Base-by-base conservation (phyloP, 2,797 vertebrate genomes). In the Octomys mimax region DNA sequence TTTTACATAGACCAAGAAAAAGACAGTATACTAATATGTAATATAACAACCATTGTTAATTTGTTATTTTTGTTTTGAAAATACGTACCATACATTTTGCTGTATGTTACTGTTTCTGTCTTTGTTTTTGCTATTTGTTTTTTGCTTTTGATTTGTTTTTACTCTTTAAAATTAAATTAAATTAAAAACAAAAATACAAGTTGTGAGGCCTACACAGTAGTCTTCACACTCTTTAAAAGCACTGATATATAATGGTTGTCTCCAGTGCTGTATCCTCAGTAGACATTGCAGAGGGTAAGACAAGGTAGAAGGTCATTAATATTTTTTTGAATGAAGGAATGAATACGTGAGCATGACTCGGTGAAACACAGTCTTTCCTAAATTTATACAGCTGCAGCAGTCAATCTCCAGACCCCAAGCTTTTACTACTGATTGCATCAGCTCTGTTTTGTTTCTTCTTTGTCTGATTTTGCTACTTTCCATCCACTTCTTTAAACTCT, bases 391-490 rank as follows among this genome's bases (percentile, higher is more conserved):
- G 64, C 36, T 59, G 5, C 26, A 62, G 18, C 33, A 78, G 18
- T 46, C 5, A 26, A 6, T 52, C 18, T 92, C 92, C 31, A 82
- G 42, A 31, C n/a, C n/a, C 83, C 39, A 89, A 71, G 5, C 14
- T 83, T 79, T 93, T 64, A 54, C 24, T 64, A 70, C 16, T 82
- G 11, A 77, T 87, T 80, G 28, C 52, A 11, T 77, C 33, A 59
- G 14, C 39, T 91, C 52, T 88, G 3, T 91, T 96, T 95, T 84
- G 68, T 85, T 93, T 91, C 24, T 71, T 92, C 91, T 82, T 93
- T 89, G 81, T 85, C 92, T 95, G 57, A 93, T 96, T 42, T 64
- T 96, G 52, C 66, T 85, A 49, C 19, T 88, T 54, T 54, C 64
- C 83, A 95, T 82, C 73, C 91, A 94, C 80, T 87, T 84, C 62